phyloP scores from a whole-genome alignment of 2,113 vertebrate species.

The Pomatostomus ruficeps region DNA sequence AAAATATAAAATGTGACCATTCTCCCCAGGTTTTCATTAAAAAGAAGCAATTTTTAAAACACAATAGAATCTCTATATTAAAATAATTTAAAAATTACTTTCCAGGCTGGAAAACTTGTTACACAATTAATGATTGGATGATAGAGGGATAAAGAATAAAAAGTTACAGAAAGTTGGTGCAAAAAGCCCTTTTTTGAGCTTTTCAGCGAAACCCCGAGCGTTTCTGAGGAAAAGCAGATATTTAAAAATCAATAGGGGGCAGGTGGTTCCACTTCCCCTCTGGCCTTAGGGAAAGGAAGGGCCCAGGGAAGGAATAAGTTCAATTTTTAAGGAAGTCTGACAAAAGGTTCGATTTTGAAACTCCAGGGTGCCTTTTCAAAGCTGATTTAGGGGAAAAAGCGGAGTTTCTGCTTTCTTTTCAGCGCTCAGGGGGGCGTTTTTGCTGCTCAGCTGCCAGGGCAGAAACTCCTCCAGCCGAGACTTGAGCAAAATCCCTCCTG shows the following conservation, averaged over 20 bases:
- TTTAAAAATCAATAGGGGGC: not conserved
- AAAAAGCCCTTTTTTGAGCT: not conserved
- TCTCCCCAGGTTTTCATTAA: not conserved
- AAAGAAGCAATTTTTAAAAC: not conserved
- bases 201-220: not conserved
- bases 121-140: not conserved
- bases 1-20: not conserved
- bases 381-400: conserved; percentile 44
- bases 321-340: conserved; percentile 58
- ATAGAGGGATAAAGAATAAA: not conserved
- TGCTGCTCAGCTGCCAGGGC: not conserved
- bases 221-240: not conserved
- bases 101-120: not conserved
- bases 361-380: not conserved
- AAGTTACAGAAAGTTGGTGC: not conserved
- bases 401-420: conserved; percentile 17
- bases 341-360: conserved; percentile 49
- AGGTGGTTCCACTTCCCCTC: conserved; percentile 19
- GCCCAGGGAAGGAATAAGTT: not conserved
- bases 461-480: not conserved
- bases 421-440: not conserved
- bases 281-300: not conserved
- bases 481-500: not conserved
- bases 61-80: accelerated
- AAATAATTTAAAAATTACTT: not conserved